A percentile compares a stretch with the other conserved stretches of the same genome.
Evolutionary conservation across 2,888 invertebrate genomes (phyloP).

Genomic region (Apamea monoglypha): DNA sequence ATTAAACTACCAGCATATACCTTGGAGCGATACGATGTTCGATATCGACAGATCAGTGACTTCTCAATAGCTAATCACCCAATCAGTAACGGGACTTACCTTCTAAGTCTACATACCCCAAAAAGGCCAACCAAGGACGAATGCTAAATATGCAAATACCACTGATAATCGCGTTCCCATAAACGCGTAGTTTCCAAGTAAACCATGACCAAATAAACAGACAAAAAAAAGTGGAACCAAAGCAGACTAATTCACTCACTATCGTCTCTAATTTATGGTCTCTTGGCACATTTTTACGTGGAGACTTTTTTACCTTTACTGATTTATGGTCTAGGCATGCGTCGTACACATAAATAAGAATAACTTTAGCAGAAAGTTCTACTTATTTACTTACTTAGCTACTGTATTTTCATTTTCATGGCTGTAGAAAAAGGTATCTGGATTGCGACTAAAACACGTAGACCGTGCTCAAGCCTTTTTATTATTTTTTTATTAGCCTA

Average conservation of each 20-base stretch:
- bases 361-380: slow-evolving; percentile 33
- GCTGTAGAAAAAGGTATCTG: background rate
- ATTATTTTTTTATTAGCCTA: too few relatives aligned
- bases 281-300: slow-evolving; percentile 49
- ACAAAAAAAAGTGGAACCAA: slow-evolving; percentile 48
- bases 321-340: slow-evolving; percentile 58
- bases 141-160: slow-evolving; percentile 40
- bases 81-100: slow-evolving; percentile 20
- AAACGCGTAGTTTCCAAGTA: slow-evolving; percentile 23
- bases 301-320: slow-evolving; percentile 58
- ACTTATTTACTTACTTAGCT: slow-evolving; percentile 11
- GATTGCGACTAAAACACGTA: background rate
- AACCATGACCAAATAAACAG: slow-evolving; percentile 40
- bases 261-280: slow-evolving; percentile 60
- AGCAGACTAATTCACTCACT: slow-evolving; percentile 64
- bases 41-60: slow-evolving; percentile 26
- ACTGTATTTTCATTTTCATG: slow-evolving; percentile 13
- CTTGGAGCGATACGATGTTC: background rate
- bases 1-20: background rate
- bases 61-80: slow-evolving; percentile 28
- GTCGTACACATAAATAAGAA: slow-evolving; percentile 55
- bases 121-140: slow-evolving; percentile 30
- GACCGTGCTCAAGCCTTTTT: too few relatives aligned
- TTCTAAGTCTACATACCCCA: slow-evolving; percentile 8
- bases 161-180: slow-evolving; percentile 25